Percentiles rank a stretch among this genome's conserved stretches.
Evolutionary conservation across 2,113 vertebrate species (phyloP).

Genomic region (Perca flavescens): DNA sequence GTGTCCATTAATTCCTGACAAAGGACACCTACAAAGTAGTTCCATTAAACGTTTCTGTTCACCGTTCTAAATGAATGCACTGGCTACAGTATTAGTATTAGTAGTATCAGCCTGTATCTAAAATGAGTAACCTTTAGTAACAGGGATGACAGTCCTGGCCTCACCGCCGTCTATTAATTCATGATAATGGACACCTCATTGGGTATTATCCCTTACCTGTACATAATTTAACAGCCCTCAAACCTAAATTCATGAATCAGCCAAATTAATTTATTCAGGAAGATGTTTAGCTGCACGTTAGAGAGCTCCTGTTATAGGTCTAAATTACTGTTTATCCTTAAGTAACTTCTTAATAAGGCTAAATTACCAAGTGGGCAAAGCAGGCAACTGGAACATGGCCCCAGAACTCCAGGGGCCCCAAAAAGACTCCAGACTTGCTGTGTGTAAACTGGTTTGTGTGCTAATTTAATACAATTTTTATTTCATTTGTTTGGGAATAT

Average conservation of each 20-base stretch:
- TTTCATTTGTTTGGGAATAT: background rate
- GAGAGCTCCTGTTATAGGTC: background rate
- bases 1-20: too few species aligned
- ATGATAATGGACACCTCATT: too few species aligned
- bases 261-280: background rate
- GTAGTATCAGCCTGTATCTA: too few species aligned
- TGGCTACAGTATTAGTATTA: too few species aligned
- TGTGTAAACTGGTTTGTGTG: background rate
- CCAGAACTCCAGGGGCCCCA: background rate
- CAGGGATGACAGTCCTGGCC: too few species aligned
- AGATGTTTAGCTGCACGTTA: background rate
- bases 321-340: too few species aligned
- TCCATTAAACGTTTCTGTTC: too few species aligned
- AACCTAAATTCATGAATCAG: background rate
- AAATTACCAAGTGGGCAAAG: background rate
- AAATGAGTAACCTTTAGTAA: too few species aligned
- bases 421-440: background rate
- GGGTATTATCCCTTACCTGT: background rate
- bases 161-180: too few species aligned
- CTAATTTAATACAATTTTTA: too few species aligned
- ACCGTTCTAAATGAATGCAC: too few species aligned
- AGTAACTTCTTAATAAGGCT: background rate
- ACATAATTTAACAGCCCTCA: background rate
- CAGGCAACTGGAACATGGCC: background rate
- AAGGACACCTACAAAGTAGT: too few species aligned